Percentiles rank a stretch among this genome's conserved stretches.
Evolutionary conservation across 2,113 vertebrate genomes (phyloP).

Genomic region (Chauna torquata): DNA sequence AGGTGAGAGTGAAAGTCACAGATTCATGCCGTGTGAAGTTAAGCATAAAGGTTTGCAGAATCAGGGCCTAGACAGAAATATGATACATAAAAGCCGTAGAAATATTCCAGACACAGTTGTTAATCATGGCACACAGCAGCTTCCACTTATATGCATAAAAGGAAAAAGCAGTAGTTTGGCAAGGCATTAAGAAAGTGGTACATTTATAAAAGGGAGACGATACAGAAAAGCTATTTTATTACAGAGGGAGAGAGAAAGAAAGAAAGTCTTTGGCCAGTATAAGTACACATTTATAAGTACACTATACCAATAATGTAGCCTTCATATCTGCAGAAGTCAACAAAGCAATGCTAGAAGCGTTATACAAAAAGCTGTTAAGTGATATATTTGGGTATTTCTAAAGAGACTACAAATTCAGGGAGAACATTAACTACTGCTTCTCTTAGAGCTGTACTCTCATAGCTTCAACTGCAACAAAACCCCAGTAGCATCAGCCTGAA

Average conservation of each 20-base stretch:
- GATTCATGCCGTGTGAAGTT: background rate
- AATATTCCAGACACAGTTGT: background rate
- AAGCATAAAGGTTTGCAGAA: slow-evolving; percentile 31
- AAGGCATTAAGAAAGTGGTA: background rate
- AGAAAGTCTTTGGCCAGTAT: background rate
- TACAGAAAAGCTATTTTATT: background rate
- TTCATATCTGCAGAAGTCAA: background rate
- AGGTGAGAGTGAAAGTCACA: slow-evolving; percentile 2
- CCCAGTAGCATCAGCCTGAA: background rate
- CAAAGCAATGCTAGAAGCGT: background rate
- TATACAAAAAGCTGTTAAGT: slow-evolving; percentile 2
- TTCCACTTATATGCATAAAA: background rate
- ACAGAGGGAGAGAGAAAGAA: background rate
- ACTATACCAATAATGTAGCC: slow-evolving; percentile 7
- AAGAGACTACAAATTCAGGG: background rate
- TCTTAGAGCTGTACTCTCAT: background rate
- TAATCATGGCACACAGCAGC: background rate
- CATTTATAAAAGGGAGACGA: background rate
- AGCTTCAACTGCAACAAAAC: background rate
- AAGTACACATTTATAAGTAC: background rate
- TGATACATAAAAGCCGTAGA: background rate
- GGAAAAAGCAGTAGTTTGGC: background rate
- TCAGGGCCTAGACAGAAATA: background rate
- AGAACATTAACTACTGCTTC: background rate
- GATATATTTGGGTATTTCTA: background rate